phyloP scores from a whole-genome alignment of 2,888 invertebrate species.

The Phania funesta region DNA sequence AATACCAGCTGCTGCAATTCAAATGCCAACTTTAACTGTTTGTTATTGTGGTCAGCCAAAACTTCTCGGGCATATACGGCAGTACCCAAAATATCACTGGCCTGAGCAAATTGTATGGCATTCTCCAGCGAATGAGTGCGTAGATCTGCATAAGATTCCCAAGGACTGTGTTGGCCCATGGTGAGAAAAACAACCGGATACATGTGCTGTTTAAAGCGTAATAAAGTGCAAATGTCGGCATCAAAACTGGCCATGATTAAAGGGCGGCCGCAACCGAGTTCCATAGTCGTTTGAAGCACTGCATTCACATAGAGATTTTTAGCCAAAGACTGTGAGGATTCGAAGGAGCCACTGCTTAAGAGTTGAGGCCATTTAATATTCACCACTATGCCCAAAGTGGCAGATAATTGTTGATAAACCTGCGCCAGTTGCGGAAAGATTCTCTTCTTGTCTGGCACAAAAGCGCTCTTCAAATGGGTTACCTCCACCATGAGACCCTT shows the following conservation, averaged over 20 bases:
- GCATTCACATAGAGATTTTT: slow-evolving; percentile 94
- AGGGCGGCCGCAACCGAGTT: slow-evolving; percentile 88
- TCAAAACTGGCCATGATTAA: slow-evolving; percentile 97
- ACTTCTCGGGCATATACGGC: slow-evolving; percentile 95
- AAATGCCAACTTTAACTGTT: slow-evolving; percentile 84
- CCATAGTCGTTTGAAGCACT: slow-evolving; percentile 89
- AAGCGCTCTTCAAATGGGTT: slow-evolving; percentile 88
- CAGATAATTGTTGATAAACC: slow-evolving; percentile 88
- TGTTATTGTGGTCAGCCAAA: slow-evolving; percentile 79
- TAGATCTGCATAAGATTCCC: slow-evolving; percentile 89
- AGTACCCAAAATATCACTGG: slow-evolving; percentile 91
- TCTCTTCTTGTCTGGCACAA: slow-evolving; percentile 82
- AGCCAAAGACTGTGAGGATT: slow-evolving; percentile 89
- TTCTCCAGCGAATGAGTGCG: slow-evolving; percentile 88
- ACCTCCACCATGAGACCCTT: slow-evolving; percentile 86
- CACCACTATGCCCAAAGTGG: slow-evolving; percentile 94
- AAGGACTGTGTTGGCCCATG: slow-evolving; percentile 71
- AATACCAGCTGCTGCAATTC: slow-evolving; percentile 92
- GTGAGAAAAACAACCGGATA: slow-evolving; percentile 95
- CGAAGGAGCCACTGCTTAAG: slow-evolving; percentile 89
- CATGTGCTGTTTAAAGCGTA: slow-evolving; percentile 95
- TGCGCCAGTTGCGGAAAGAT: slow-evolving; percentile 95
- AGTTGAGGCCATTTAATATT: slow-evolving; percentile 98
- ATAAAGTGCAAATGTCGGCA: slow-evolving; percentile 96
- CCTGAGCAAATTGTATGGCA: slow-evolving; percentile 90